Conservation (phyloP, 2,888 invertebrate genomes). For the Notocelia uddmanniana region DNA sequence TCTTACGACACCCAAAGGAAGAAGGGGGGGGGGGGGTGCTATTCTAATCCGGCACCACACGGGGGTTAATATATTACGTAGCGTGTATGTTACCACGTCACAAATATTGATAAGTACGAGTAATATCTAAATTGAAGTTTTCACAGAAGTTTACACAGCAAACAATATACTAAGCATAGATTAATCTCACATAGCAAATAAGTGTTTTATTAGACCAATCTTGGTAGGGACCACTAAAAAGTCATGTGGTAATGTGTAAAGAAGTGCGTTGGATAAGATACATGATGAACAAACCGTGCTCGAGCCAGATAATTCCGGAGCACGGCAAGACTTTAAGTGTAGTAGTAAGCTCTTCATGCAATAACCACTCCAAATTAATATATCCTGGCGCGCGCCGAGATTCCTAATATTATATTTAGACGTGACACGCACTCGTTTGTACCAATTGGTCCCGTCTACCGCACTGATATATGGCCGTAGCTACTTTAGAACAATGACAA, state of each 20-base stretch:
- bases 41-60: too few relatives aligned
- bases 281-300: slow-evolving; percentile 4
- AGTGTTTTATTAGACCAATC: too few relatives aligned
- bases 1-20: too few relatives aligned
- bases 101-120: slow-evolving; percentile 9
- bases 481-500: slow-evolving; percentile 85
- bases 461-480: slow-evolving; percentile 83
- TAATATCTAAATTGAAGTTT: slow-evolving; percentile 2
- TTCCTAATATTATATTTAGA: slow-evolving; percentile 87
- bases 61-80: too few relatives aligned
- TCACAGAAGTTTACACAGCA: too few relatives aligned
- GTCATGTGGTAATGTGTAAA: neutral
- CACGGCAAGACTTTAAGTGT: slow-evolving; percentile 62
- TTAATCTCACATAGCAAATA: too few relatives aligned
- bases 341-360: slow-evolving; percentile 69
- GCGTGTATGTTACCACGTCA: too few relatives aligned
- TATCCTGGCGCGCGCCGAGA: slow-evolving; percentile 86
- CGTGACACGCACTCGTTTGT: slow-evolving; percentile 86
- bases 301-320: slow-evolving; percentile 52
- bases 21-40: too few relatives aligned
- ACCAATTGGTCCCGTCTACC: slow-evolving; percentile 84
- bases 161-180: neutral
- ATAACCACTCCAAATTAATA: slow-evolving; percentile 83
- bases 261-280: neutral
- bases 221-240: too few relatives aligned